Evolutionary conservation across 2,888 invertebrate species (phyloP), one percentile per base, ranked within the genome.

Genomic region (Rhagium mordax): DNA sequence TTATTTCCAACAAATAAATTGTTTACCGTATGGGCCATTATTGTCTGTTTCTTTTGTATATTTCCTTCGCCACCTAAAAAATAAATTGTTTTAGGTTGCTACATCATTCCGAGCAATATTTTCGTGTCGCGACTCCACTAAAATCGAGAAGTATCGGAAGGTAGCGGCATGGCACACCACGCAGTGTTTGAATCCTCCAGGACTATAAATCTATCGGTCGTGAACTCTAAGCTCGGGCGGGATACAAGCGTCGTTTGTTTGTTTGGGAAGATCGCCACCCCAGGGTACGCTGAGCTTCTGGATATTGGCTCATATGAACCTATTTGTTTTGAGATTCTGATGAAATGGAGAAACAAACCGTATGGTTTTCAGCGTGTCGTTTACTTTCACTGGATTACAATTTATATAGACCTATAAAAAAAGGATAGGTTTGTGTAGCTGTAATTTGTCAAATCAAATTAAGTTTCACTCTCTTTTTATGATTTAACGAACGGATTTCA

Each of bases 201-300:
- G 81, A 81, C 82, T 79, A 83, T 83, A 84, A 84, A 84, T 84
- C 82, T 82, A 82, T 83, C 81, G 81, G 79, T 79, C 77, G 82
- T 78, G 78, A 81, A 82, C 79, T 79, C 79, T 78, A 74, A 78
- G 79, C 77, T 78, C 74, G 80, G 79, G 78, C 79, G 78, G 82
- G 79, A 82, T 83, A 83, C 81, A 81, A 81, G 72, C 79, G 79
- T 79, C 82, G 81, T 83, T 83, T 82, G 83, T 83, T 82, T 83
- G 81, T 76, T 72, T 75, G 70, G 76, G 75, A 78, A 79, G 77
- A 78, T 77, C 76, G 71, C 76, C 75, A 72, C 78, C 81, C 77
- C 64, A 62, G 72, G 80, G 79, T 74, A 74, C 62, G 75, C 75
- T 74, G 79, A 79, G 80, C 79, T 81, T 75, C 79, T 79, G 78